Base-by-base conservation (phyloP, 2,113 vertebrate species). In the Poeciliopsis retropinna region DNA sequence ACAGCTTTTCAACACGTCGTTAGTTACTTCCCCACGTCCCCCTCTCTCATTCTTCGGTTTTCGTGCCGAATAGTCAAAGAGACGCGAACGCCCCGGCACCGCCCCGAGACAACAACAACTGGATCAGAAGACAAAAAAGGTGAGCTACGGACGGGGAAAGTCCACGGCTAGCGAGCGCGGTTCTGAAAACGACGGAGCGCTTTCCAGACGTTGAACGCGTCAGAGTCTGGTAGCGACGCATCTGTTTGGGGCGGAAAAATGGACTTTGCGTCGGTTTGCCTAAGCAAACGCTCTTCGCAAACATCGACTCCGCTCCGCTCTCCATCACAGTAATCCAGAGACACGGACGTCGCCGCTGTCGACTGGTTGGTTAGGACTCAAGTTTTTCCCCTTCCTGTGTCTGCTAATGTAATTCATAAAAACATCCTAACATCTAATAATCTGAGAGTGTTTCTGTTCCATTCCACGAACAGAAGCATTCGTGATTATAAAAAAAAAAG, bases 231-330 rank as follows among this genome's bases (percentile, higher is more conserved):
- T 84, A 88, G 41, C 67, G 37, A 47, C 60, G 63, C 64, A 30
- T 75, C 81, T 13, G 34, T 74, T 76, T 86, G 76, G 2, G 34
- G 10, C 10, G 34, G 7, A 1, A 71, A 79, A 87, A 77, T 69
- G 37, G 72, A 63, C 68, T 32, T 66, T 60, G 73, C 77, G 8
- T 76, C 32, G 22, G 70, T 76, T 73, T 84, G 82, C 85, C 82
- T 78, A 81, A 88, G 81, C 79, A 87, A 90, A 84, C 87, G 85
- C 31, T 7, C 64, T 71, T 76, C 77, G 39, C 81, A 75, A 81
- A 78, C 78, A 75, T 65, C 41, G 81, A 78, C 74, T 72, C 64
- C 9, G 47, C 79, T 77, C 86, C 60, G 72, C 77, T 90, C 87
- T 82, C 60, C 82, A 81, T 83, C 75, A 70, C 71, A 27, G 70